Percentiles rank a stretch among this genome's conserved stretches.
These are phyloP conservation scores for Vicugna pacos DNA, from an alignment of 2,113 vertebrate species.

Conservation along the genomic window DNA sequence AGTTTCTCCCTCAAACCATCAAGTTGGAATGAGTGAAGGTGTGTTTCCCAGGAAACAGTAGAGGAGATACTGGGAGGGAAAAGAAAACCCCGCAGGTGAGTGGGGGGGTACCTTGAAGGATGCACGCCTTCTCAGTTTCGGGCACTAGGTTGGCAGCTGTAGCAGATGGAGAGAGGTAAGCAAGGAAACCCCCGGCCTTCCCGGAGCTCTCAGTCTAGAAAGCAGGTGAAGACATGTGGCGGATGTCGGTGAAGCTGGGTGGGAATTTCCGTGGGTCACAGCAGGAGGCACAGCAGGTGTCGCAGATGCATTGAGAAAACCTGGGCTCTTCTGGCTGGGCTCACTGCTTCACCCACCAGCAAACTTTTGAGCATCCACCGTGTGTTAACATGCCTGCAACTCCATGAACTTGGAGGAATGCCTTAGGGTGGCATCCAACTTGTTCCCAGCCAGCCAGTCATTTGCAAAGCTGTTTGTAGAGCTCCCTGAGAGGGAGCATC, in stretches of 20 bases:
- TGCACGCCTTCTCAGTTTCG: background rate
- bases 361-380: background rate
- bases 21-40: background rate
- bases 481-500: background rate
- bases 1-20: background rate
- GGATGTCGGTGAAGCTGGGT: fast-evolving
- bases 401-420: background rate
- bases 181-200: background rate
- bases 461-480: background rate
- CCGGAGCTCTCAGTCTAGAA: background rate
- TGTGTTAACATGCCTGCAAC: background rate
- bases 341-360: background rate
- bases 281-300: background rate
- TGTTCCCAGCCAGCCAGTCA: too few species aligned
- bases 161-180: background rate
- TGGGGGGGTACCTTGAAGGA: background rate
- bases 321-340: background rate
- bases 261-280: background rate
- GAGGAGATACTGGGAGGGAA: background rate
- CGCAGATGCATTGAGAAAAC: background rate
- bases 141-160: background rate
- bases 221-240: background rate
- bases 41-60: background rate
- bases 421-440: background rate
- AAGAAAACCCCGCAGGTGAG: background rate